Evolutionary conservation across 1,140 invertebrate genomes (phyloP), one percentile per base, ranked within the genome.

Genomic region (Drosophila burlai): DNA sequence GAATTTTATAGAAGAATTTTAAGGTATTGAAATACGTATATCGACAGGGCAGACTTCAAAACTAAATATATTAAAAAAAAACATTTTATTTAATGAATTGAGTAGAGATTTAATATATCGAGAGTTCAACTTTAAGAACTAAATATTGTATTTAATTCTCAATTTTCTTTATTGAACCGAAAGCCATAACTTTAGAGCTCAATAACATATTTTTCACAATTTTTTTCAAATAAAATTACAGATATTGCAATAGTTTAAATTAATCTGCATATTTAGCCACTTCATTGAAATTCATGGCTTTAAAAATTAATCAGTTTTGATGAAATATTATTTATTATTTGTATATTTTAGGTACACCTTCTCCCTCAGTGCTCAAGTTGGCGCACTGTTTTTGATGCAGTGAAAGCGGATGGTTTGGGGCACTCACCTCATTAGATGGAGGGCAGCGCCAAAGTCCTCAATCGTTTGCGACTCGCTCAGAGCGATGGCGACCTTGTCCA

Each of bases 401-500:
- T 74, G 31, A n/a, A 18, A 18, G 21, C 18, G 29, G 1, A 36
- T 50, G 43, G 31, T n/a, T 36, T 29, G 29, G 50, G 26, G 29
- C 42, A 65, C 83, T 91, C 79, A 93, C 92, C 92, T 89, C 92
- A 93, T 93, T 73, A 93, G 71, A 81, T 92, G 92, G 50, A 93
- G 55, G 74, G 92, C 92, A 24, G 92, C 92, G 38, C 92, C 92
- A 67, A 93, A 93, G 80, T 93, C 92, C 93, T 99, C 98, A 91
- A 99, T 98, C 13, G 98, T 99, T 94, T 99, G 98, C 16, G 98
- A 99, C 94, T 99, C 98, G 98, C 95, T 75, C 93, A 99, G 94
- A 63, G 98, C 97, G 81, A 99, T 98, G 73, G 98, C 98, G 36
- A 99, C 98, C 93, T 97, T 97, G 84, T 98, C 97, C 9, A 99